Evolutionary conservation across 2,888 invertebrate species (phyloP).

Genomic region (Tenthredo scrophulariae): DNA sequence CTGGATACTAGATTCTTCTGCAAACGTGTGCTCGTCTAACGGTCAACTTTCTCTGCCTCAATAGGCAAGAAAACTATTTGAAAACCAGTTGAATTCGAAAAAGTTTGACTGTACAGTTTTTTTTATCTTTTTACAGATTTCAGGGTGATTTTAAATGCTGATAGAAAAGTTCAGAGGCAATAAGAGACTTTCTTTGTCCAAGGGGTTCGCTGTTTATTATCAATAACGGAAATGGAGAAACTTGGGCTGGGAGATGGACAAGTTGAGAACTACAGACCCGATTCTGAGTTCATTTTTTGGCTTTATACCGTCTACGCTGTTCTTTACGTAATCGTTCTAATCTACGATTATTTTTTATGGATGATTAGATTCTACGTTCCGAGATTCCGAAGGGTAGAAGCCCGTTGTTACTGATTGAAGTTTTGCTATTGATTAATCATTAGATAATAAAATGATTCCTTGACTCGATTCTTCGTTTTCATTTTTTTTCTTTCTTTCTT

Average conservation of each 20-base stretch:
- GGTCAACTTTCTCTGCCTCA: not conserved
- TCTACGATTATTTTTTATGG: conserved; percentile 67
- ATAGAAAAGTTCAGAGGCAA: too few relatives aligned
- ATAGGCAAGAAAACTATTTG: not conserved
- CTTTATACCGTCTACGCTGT: conserved; percentile 63
- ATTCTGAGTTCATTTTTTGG: conserved; percentile 60
- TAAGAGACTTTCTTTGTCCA: not conserved
- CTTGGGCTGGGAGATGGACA: conserved; percentile 55
- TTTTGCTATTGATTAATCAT: not conserved
- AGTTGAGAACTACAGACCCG: conserved; percentile 42
- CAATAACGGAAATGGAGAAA: conserved; percentile 39
- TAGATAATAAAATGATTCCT: not conserved
- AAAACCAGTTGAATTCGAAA: not conserved
- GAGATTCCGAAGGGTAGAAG: not conserved
- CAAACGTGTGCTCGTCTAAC: conserved; percentile 6
- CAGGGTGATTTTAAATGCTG: too few relatives aligned
- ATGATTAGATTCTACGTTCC: conserved; percentile 59
- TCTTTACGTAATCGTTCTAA: conserved; percentile 60
- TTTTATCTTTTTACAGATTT: too few relatives aligned
- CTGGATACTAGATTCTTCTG: conserved; percentile 4
- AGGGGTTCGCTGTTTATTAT: not conserved
- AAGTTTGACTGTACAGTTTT: not conserved
- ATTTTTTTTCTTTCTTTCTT: not conserved
- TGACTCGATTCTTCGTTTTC: not conserved
- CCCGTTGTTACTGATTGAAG: not conserved